A percentile compares a stretch with the other conserved stretches of the same genome.
Conservation (phyloP, 1,140 invertebrate genomes). For the Megalonaias nervosa region DNA sequence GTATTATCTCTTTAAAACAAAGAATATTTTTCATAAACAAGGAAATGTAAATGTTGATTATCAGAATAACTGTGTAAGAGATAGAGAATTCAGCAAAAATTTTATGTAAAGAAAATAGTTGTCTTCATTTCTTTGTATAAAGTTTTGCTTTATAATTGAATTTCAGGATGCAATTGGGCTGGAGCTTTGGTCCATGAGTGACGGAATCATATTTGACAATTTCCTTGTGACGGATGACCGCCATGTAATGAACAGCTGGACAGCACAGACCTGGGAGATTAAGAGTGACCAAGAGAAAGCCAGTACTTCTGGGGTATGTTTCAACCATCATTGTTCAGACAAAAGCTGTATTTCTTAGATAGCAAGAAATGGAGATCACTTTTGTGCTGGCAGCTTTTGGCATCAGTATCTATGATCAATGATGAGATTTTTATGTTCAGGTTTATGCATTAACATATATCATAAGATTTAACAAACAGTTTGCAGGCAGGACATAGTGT, state of each 20-base stretch:
- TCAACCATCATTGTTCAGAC: not conserved
- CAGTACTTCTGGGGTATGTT: conserved; percentile 52
- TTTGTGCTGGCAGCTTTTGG: too few species aligned
- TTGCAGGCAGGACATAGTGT: too few species aligned
- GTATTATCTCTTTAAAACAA: too few species aligned
- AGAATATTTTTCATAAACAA: too few species aligned
- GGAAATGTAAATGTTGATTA: too few species aligned
- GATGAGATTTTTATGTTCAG: too few species aligned
- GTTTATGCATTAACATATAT: too few species aligned
- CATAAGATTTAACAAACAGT: too few species aligned
- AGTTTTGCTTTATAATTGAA: conserved; percentile 23
- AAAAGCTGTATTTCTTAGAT: too few species aligned
- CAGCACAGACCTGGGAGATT: conserved; percentile 87
- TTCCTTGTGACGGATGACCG: conserved; percentile 91
- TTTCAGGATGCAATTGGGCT: conserved; percentile 91
- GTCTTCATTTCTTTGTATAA: not conserved
- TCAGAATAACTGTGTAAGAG: not conserved
- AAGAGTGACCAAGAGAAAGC: conserved; percentile 79
- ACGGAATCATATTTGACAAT: conserved; percentile 92
- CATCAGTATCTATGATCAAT: too few species aligned
- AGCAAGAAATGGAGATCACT: too few species aligned
- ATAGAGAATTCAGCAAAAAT: not conserved
- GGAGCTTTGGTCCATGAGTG: conserved; percentile 99
- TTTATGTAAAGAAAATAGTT: not conserved
- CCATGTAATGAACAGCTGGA: conserved; percentile 85